These are phyloP conservation scores for Metridium senile DNA, from an alignment of 92 coral and sea anemone genomes.

Conservation along the genomic window DNA sequence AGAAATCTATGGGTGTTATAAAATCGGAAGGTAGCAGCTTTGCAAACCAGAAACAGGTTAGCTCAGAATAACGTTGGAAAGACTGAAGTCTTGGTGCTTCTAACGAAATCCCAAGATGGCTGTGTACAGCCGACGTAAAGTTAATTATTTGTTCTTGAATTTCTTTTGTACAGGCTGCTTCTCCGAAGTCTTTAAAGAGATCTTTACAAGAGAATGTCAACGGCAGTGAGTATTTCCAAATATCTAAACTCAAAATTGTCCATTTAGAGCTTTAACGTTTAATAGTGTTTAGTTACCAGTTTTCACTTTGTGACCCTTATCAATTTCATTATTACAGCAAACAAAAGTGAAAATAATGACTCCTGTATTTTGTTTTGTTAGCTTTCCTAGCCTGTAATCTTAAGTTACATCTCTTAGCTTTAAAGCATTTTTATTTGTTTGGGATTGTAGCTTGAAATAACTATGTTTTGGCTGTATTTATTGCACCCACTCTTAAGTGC, in stretches of 20 bases:
- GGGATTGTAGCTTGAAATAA: no score
- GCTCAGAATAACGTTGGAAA: neutral
- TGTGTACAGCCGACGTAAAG: no score
- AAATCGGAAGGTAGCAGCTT: neutral
- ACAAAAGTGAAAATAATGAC: no score
- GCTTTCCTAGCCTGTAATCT: neutral
- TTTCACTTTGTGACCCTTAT: neutral
- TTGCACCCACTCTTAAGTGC: no score
- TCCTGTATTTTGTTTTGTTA: neutral
- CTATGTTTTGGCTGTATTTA: no score
- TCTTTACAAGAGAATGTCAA: neutral
- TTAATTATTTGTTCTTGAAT: no score
- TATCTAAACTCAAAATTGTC: no score
- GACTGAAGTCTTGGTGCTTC: no score
- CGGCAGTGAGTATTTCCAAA: neutral
- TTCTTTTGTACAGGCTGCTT: neutral
- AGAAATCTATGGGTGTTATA: neutral
- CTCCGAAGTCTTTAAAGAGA: neutral
- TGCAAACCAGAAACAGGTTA: neutral
- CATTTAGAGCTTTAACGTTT: no score
- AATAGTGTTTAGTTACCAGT: neutral
- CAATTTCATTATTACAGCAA: neutral
- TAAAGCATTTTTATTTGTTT: neutral
- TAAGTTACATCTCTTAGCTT: neutral
- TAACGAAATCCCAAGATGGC: no score